Evolutionary conservation across 2,797 vertebrate genomes (phyloP).

Genomic region (Protonibea diacanthus): DNA sequence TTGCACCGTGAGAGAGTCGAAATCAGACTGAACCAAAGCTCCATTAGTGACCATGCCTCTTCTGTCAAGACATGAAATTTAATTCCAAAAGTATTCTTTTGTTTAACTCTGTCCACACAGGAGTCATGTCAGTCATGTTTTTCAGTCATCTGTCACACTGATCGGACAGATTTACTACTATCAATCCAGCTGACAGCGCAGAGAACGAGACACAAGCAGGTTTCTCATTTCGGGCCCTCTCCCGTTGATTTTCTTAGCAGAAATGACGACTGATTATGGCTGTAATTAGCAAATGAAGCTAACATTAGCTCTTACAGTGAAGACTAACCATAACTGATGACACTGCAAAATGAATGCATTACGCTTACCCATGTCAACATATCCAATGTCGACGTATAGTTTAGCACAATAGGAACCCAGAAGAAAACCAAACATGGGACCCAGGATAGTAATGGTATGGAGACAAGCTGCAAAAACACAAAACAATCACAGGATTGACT

Average conservation of each 20-base stretch:
- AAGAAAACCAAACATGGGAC: conserved; percentile 86
- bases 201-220: not conserved
- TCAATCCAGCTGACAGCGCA: not conserved
- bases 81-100: too few relatives aligned
- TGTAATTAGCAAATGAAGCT: not conserved
- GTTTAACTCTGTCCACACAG: too few relatives aligned
- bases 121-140: too few relatives aligned
- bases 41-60: not conserved
- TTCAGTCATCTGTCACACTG: too few relatives aligned
- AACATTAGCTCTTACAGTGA: not conserved
- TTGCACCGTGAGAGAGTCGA: conserved; percentile 21
- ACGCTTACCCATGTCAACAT: conserved; percentile 80
- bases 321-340: not conserved
- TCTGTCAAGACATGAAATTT: conserved; percentile 5
- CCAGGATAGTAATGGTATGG: conserved; percentile 85
- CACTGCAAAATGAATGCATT: not conserved
- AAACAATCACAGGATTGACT: not conserved
- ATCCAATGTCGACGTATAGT: conserved; percentile 86
- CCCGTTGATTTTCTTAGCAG: not conserved
- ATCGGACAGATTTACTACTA: too few relatives aligned
- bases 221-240: not conserved
- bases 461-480: conserved; percentile 81
- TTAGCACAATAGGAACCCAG: conserved; percentile 85
- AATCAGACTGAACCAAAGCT: conserved; percentile 25
- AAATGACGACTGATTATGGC: too few relatives aligned